Evolutionary conservation across 2,888 invertebrate species (phyloP).

Genomic region (Pedicia rivosa): DNA sequence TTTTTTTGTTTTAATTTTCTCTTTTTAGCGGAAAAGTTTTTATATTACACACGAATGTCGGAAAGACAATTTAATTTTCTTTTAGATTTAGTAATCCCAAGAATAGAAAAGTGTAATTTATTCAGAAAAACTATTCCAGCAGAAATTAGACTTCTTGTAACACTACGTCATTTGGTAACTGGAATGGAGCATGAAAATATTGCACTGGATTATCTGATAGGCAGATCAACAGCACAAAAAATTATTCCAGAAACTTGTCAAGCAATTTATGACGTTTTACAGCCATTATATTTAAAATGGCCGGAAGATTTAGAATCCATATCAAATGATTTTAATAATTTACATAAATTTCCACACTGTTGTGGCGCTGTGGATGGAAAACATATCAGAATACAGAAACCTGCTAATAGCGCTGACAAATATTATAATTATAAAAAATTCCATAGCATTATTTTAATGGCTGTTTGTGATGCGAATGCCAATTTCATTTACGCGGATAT

Average conservation of each 20-base stretch:
- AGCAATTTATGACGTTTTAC: slow-evolving; percentile 13
- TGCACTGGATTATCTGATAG: slow-evolving; percentile 7
- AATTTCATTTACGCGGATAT: slow-evolving; percentile 15
- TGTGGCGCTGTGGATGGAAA: slow-evolving; percentile 16
- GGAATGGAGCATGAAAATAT: slow-evolving; percentile 1
- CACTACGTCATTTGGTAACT: slow-evolving; percentile 1
- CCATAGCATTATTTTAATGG: slow-evolving; percentile 15
- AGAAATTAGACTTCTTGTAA: slow-evolving; percentile 1
- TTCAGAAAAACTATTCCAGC: slow-evolving; percentile 2
- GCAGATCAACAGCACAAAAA: slow-evolving; percentile 12
- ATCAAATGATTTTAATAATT: slow-evolving; percentile 14
- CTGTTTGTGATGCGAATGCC: slow-evolving; percentile 14
- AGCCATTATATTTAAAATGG: slow-evolving; percentile 10
- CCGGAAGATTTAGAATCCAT: slow-evolving; percentile 12
- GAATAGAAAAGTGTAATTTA: slow-evolving; percentile 4
- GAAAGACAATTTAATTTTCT: slow-evolving; percentile 3
- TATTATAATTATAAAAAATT: slow-evolving; percentile 16
- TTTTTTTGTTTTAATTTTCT: too few species aligned
- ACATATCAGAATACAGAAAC: slow-evolving; percentile 13
- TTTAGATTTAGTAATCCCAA: slow-evolving; percentile 2
- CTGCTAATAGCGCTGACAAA: slow-evolving; percentile 14
- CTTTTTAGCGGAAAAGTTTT: slow-evolving; percentile 3
- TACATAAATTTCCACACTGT: slow-evolving; percentile 17
- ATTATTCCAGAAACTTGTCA: slow-evolving; percentile 12
- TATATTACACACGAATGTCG: slow-evolving; percentile 2